phyloP scores from a whole-genome alignment of 2,888 invertebrate species.

The Acleris holmiana region DNA sequence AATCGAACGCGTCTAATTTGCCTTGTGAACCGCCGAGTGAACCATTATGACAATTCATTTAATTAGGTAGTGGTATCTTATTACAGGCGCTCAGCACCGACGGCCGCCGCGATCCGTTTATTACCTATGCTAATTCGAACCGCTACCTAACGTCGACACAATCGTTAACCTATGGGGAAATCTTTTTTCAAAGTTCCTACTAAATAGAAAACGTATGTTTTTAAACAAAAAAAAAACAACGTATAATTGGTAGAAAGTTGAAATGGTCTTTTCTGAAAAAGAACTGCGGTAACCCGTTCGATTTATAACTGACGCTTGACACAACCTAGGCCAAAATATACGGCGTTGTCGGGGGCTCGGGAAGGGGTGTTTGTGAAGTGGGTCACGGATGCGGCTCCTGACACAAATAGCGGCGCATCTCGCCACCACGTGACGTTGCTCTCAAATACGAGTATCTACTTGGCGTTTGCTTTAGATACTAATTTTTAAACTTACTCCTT shows the following conservation, averaged over 20 bases:
- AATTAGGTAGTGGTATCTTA: constrained; percentile 67
- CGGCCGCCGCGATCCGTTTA: constrained; percentile 60
- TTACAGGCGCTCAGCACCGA: constrained; percentile 64
- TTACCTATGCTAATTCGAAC: constrained; percentile 68
- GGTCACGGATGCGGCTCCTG: constrained; percentile 82
- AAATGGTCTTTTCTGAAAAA: neutral
- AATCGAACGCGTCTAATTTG: constrained; percentile 58
- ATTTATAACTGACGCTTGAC: constrained; percentile 52
- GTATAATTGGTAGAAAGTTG: neutral
- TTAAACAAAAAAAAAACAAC: neutral
- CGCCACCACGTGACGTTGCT: constrained; percentile 74
- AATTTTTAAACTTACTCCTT: neutral
- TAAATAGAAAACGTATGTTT: constrained; percentile 37
- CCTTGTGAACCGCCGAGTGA: constrained; percentile 51
- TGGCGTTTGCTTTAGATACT: constrained; percentile 12
- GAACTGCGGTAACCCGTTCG: constrained; percentile 3
- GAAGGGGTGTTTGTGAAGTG: constrained; percentile 70
- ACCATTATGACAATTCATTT: constrained; percentile 66
- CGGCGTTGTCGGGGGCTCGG: constrained; percentile 61
- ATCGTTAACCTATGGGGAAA: constrained; percentile 40
- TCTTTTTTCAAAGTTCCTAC: constrained; percentile 40
- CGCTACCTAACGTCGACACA: constrained; percentile 35
- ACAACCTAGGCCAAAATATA: constrained; percentile 79
- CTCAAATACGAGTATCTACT: constrained; percentile 41
- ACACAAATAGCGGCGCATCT: constrained; percentile 79